Percentiles rank a stretch among this genome's conserved stretches.
These are phyloP conservation scores for Drosophila quinaria DNA, from an alignment of 2,888 invertebrate genomes.

Conservation along the genomic window DNA sequence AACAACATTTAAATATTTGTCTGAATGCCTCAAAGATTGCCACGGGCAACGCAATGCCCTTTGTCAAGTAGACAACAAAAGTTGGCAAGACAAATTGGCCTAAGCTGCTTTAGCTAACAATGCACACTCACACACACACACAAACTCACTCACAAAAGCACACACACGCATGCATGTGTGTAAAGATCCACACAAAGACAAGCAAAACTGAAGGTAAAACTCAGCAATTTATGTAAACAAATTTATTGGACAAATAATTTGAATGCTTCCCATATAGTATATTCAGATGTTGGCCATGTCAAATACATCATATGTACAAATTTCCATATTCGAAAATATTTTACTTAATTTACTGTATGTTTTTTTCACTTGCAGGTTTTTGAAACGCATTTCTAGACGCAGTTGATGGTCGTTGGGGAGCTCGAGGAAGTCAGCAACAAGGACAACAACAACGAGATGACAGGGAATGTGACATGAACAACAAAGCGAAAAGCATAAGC, in stretches of 20 bases:
- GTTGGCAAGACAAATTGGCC: slow-evolving; percentile 61
- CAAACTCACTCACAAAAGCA: slow-evolving; percentile 4
- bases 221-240: slow-evolving; percentile 40
- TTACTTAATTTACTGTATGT: slow-evolving; percentile 8
- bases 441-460: slow-evolving; percentile 18
- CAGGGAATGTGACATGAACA: slow-evolving; percentile 45
- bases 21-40: slow-evolving; percentile 19
- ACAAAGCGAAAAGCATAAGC: slow-evolving; percentile 20
- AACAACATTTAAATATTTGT: slow-evolving; percentile 26
- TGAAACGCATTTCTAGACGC: slow-evolving; percentile 79
- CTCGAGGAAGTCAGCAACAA: not conserved
- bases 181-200: slow-evolving; percentile 6
- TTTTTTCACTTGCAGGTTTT: slow-evolving; percentile 71
- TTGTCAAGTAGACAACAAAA: slow-evolving; percentile 47
- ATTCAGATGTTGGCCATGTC: slow-evolving; percentile 1
- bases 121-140: not conserved
- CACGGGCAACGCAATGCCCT: slow-evolving; percentile 37
- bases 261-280: not conserved
- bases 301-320: slow-evolving; percentile 20
- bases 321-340: slow-evolving; percentile 17
- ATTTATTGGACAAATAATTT: slow-evolving; percentile 24
- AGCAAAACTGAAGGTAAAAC: slow-evolving; percentile 10
- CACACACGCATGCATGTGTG: not conserved
- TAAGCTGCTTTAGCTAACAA: slow-evolving; percentile 57
- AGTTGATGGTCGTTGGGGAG: slow-evolving; percentile 14